Evolutionary conservation across 2,113 vertebrate genomes (phyloP).

Genomic region (Phylloscopus whistleri): DNA sequence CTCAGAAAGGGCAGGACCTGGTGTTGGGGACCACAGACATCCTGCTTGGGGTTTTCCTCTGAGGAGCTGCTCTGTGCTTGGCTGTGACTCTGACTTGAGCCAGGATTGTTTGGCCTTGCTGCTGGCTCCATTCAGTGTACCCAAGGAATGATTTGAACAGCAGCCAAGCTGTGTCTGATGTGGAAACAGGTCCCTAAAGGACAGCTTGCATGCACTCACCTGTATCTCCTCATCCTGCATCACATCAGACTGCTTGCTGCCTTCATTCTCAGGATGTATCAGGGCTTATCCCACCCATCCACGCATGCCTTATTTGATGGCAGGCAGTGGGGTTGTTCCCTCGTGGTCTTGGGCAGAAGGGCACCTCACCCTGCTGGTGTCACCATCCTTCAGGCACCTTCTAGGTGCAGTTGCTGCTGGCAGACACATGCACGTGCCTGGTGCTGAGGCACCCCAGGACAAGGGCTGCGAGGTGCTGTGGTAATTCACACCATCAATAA

Average conservation of each 20-base stretch:
- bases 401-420: fast-evolving
- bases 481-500: not conserved
- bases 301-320: not conserved
- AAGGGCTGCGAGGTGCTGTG: not conserved
- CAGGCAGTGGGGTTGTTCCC: not conserved
- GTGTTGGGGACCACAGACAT: fast-evolving
- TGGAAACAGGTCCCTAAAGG: not conserved
- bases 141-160: not conserved
- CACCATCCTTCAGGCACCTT: not conserved
- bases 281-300: not conserved
- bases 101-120: not conserved
- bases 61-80: not conserved
- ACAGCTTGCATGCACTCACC: fast-evolving
- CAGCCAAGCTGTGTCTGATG: not conserved
- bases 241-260: fast-evolving
- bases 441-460: not conserved
- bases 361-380: not conserved
- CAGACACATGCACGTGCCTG: fast-evolving
- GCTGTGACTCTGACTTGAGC: not conserved
- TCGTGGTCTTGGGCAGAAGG: not conserved
- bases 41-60: fast-evolving
- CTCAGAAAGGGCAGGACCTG: not conserved
- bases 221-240: not conserved
- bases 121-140: not conserved
- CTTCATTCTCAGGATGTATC: not conserved